Percentiles rank a stretch among this genome's conserved stretches.
Conservation (phyloP, 2,888 invertebrate species). For the Mechanitis messenoides region DNA sequence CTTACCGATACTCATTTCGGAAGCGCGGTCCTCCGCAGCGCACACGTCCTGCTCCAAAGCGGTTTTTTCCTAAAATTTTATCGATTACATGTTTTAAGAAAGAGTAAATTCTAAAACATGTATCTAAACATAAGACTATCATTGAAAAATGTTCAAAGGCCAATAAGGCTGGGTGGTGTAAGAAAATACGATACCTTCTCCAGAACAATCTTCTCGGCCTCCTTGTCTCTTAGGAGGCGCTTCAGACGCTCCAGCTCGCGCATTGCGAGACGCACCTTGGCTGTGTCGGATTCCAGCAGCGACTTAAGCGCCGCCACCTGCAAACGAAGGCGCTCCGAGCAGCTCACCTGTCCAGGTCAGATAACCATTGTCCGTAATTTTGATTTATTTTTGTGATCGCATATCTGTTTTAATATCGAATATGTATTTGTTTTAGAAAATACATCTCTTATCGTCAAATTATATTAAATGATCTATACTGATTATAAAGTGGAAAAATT, state of each 20-base stretch:
- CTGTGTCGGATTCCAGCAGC: constrained; percentile 76
- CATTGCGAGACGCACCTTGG: constrained; percentile 67
- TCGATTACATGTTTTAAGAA: no score
- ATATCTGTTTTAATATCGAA: no score
- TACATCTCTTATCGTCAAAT: no score
- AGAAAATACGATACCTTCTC: constrained; percentile 42
- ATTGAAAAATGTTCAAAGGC: no score
- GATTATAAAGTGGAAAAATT: no score
- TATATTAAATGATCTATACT: no score
- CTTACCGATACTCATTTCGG: constrained; percentile 62
- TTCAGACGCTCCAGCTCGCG: constrained; percentile 68
- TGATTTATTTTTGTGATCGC: no score
- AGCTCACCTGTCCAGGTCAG: constrained; percentile 43
- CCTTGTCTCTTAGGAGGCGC: constrained; percentile 61
- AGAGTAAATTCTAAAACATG: no score
- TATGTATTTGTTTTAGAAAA: no score
- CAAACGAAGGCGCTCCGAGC: constrained; percentile 69
- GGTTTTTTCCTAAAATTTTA: constrained; percentile 51
- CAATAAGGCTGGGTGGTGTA: no score
- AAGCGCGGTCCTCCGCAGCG: constrained; percentile 61
- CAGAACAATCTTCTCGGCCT: constrained; percentile 60
- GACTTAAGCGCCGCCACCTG: constrained; percentile 77
- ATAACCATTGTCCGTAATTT: not conserved
- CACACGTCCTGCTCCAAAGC: constrained; percentile 64
- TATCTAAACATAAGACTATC: no score